Evolutionary conservation across 2,888 invertebrate species (phyloP), one percentile per base, ranked within the genome.

Genomic region (Apeira syringaria): DNA sequence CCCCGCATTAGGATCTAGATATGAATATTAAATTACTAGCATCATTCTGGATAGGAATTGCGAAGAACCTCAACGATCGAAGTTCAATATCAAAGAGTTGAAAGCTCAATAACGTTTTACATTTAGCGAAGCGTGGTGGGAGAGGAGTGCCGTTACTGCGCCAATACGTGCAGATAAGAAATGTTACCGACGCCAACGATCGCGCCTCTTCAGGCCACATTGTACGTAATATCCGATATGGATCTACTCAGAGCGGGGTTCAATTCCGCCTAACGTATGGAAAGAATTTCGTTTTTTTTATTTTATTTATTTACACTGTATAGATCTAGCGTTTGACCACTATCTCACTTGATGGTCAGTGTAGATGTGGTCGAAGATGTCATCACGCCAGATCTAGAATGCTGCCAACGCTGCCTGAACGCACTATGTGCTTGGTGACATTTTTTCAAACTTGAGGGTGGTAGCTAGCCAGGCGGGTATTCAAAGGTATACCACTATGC

Each of bases 141-240:
- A 15, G 15, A 57, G 59, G 59, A 64, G 61, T 68, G 71, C 68
- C 62, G 74, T 78, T 75, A 79, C 71, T 68, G 70, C 65, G 65
- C 68, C 74, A 73, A 77, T 80, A 74, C 70, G 70, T 68, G 61
- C 57, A 68, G 80, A 80, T 82, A 80, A 80, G 79, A 73, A 80
- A 74, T 74, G 74, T 68, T 62, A 68, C 68, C 68, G 70, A 72
- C 68, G 68, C 68, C 68, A 69, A 72, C 68, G 68, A 74, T 75
- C 68, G 69, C 61, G 60, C 56, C 62, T 63, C 62, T 64, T 64
- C 65, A 59, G 69, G 62, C 48, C 59, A 64, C 64, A 64, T 69
- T 70, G 67, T 71, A 63, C 58, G 62, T 66, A 58, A 73, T 68
- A 68, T 61, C 65, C 60, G 61, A 5, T n/a, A 8, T 13, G 29